phyloP scores from a whole-genome alignment of 2,113 vertebrate genomes.

The Alethe castanea region DNA sequence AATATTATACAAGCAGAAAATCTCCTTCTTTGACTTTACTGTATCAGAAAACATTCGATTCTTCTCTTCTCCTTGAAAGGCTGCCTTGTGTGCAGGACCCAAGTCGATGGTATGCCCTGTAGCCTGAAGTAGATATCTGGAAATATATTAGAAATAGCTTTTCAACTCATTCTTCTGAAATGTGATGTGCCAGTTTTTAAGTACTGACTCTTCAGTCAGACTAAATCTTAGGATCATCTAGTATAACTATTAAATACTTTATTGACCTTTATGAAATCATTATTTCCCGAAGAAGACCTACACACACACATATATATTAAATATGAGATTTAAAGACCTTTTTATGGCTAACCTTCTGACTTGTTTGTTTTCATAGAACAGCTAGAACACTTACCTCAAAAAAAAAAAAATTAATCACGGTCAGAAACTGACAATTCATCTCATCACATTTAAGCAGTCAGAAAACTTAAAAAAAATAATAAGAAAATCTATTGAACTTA shows the following conservation, averaged over 20 bases:
- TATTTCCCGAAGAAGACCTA: background rate
- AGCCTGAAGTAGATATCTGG: background rate
- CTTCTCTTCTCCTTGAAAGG: background rate
- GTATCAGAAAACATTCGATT: background rate
- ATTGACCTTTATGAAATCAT: background rate
- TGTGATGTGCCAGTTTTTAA: background rate
- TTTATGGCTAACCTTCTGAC: background rate
- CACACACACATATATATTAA: background rate
- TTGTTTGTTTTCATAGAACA: background rate
- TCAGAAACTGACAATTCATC: background rate
- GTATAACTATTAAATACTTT: background rate
- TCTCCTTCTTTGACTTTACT: background rate
- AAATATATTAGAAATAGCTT: background rate
- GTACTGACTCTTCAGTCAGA: background rate
- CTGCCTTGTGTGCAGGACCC: background rate
- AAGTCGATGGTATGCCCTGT: background rate
- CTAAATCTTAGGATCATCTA: background rate
- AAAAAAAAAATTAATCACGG: background rate
- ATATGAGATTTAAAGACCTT: background rate
- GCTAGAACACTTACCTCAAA: background rate
- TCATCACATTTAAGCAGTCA: background rate
- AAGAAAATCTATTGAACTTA: background rate
- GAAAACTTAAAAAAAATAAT: background rate
- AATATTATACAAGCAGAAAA: background rate
- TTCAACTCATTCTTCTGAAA: background rate